Conservation (phyloP, 2,113 vertebrate species). For the Coryphaenoides rupestris region DNA sequence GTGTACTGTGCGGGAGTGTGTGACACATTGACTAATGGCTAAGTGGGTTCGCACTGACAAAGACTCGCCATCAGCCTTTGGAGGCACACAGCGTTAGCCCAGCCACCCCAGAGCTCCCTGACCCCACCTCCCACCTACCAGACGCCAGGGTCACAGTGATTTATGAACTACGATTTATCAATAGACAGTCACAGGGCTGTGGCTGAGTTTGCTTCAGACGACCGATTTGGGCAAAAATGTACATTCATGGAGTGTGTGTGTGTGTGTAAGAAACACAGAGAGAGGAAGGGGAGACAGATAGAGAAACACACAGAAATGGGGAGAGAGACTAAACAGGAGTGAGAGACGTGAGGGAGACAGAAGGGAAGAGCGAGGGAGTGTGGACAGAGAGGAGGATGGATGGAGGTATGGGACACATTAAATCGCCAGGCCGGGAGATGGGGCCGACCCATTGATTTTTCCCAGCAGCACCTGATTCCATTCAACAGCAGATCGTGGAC, state of each 20-base stretch:
- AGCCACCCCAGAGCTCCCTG: slow-evolving; percentile 28
- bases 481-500: slow-evolving; percentile 36
- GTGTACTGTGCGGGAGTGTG: slow-evolving; percentile 14
- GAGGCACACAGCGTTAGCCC: slow-evolving; percentile 4
- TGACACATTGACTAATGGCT: slow-evolving; percentile 58
- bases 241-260: no score
- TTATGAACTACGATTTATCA: no score
- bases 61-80: slow-evolving; percentile 33
- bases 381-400: no score
- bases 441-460: slow-evolving; percentile 47
- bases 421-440: slow-evolving; percentile 46
- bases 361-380: not conserved
- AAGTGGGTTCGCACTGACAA: slow-evolving; percentile 42
- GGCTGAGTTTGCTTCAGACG: no score
- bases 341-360: not conserved
- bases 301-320: not conserved
- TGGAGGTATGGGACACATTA: slow-evolving; percentile 30
- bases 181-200: no score
- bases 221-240: no score
- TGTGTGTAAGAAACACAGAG: not conserved
- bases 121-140: not conserved
- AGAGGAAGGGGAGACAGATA: not conserved
- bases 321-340: not conserved
- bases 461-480: slow-evolving; percentile 31
- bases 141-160: no score